Base-by-base conservation (phyloP, 2,797 vertebrate genomes). In the Helarctos malayanus region DNA sequence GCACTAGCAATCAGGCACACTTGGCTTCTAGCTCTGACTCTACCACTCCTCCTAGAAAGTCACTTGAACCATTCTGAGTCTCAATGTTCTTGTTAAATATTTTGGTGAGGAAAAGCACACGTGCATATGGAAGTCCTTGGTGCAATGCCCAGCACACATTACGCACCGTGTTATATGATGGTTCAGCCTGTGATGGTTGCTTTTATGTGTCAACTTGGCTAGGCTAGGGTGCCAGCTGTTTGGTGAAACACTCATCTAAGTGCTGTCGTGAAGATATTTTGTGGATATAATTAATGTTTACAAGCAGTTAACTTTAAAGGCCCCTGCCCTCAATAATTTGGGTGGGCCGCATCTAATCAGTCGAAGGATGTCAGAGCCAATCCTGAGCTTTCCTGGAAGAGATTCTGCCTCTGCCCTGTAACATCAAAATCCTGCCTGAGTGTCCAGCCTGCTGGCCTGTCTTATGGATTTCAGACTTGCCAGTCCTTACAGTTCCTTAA, bases 101-200 rank as follows among this genome's bases (percentile, higher is more conserved):
- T 35, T 8, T 79, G 45, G 73, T 1, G 21, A 52, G 21, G 23
- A 12, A 63, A 41, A 69, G 35, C 15, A 8, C 7, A 1, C 3
- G n/a, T 52, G n/a, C 27, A 6, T 7, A 29, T 14, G 35, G 65
- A 3, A 41, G 35, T 2, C 13, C n/a, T 23, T 6, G 49, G 79
- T n/a, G 23, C 6, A 10, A 47, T 0, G 18, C 45, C 52, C 27
- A 47, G 32, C 3, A 21, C 0, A 0, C 0, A 7, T 2, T 3
- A 32, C 21, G 61, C 9, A 1, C 32, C 0, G 27, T 3, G 7
- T 7, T 7, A 27, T 15, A 2, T 12, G 27, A 35, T 16, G 27
- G 27, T 3, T 59, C 32, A 2, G 5, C 29, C 29, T 23, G 1
- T 1, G 0, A 3, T 1, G 45, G 45, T n/a, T 87, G 3, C 9